Conservation (phyloP, 2,888 invertebrate species). For the Geotrupes spiniger region DNA sequence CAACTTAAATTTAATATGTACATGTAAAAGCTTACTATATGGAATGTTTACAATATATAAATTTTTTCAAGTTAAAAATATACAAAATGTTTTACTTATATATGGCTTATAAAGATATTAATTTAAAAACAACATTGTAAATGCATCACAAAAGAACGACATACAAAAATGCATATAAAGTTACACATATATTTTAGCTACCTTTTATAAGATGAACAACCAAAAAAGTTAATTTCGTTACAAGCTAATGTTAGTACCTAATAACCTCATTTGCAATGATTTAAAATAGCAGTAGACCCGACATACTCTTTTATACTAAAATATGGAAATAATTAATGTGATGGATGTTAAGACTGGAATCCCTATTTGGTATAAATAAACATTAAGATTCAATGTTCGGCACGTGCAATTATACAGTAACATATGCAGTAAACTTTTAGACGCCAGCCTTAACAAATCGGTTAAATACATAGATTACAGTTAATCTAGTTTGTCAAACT, state of each 20-base stretch:
- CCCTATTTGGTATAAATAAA: constrained; percentile 2
- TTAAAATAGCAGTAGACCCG: constrained; percentile 4
- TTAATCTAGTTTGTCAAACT: no score
- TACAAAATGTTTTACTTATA: not conserved
- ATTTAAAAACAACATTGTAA: constrained; percentile 1
- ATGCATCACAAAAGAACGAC: not conserved
- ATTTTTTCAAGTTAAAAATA: constrained; percentile 2
- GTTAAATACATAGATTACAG: no score
- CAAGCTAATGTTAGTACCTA: constrained; percentile 13
- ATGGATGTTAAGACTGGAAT: not conserved
- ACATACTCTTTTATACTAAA: not conserved
- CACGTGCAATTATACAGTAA: no score
- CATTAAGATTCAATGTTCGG: no score
- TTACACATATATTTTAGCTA: constrained; percentile 8
- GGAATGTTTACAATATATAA: constrained; percentile 17
- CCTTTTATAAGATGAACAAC: constrained; percentile 10
- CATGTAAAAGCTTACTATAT: constrained; percentile 23
- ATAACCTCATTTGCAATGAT: constrained; percentile 6
- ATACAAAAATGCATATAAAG: constrained; percentile 2
- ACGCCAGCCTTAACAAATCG: no score
- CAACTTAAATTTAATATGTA: constrained; percentile 13
- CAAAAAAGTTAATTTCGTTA: constrained; percentile 8
- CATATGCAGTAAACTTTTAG: not conserved
- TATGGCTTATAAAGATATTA: not conserved
- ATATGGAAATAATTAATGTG: constrained; percentile 1